phyloP scores from a whole-genome alignment of 2,888 invertebrate genomes.

The Anthophora plumipes region DNA sequence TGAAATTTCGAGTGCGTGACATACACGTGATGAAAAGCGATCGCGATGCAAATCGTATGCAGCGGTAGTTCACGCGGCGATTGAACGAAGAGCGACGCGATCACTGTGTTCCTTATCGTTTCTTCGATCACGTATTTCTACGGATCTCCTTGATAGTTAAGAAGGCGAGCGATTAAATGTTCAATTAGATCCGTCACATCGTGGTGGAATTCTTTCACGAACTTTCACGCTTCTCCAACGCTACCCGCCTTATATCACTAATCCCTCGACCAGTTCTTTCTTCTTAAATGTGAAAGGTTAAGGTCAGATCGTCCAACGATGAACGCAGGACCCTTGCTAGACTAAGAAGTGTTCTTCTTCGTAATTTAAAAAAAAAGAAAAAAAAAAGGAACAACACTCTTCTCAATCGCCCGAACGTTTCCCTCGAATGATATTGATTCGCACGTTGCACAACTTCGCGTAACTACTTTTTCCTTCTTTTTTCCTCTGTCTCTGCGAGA shows the following conservation, averaged over 20 bases:
- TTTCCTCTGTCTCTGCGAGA: too few species aligned
- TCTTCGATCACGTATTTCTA: background rate
- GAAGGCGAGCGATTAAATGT: constrained; percentile 4
- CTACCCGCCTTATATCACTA: background rate
- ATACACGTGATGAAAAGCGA: background rate
- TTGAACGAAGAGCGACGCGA: background rate
- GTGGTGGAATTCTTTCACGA: constrained; percentile 2
- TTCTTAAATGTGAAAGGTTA: background rate
- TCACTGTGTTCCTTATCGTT: background rate
- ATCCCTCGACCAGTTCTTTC: background rate
- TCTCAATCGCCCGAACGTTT: background rate
- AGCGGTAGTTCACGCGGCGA: background rate
- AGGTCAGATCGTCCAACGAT: background rate
- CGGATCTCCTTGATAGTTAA: background rate
- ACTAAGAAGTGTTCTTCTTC: background rate
- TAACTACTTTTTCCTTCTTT: constrained; percentile 8
- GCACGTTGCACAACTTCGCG: constrained; percentile 27
- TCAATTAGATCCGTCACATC: constrained; percentile 36
- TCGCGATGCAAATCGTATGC: constrained; percentile 5
- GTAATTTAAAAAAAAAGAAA: too few species aligned
- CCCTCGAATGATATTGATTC: background rate
- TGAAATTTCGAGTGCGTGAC: background rate
- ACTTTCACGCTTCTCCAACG: constrained; percentile 16
- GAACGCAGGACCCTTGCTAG: background rate
- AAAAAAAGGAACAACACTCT: background rate